Evolutionary conservation across 2,888 invertebrate species (phyloP).

Genomic region (Cynaeus angustus): DNA sequence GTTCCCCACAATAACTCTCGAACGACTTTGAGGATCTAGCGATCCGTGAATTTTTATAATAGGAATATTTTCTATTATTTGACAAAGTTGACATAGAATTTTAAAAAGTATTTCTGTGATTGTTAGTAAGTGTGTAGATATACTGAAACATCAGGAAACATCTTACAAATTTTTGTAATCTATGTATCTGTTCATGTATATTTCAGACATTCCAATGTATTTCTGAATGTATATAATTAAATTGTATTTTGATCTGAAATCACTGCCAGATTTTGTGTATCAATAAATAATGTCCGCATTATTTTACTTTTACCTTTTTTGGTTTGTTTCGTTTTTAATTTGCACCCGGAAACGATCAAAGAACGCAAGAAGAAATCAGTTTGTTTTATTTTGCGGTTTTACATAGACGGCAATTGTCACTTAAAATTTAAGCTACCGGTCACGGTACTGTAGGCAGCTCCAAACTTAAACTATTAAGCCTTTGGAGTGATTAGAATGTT

Average conservation of each 20-base stretch:
- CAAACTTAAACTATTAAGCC: too few relatives aligned
- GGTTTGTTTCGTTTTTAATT: constrained; percentile 22
- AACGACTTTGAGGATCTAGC: constrained; percentile 13
- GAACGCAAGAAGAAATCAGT: too few relatives aligned
- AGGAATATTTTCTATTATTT: constrained; percentile 46
- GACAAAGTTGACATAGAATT: constrained; percentile 53
- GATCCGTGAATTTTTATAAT: constrained; percentile 36
- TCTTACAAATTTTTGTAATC: constrained; percentile 63
- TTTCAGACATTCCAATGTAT: constrained; percentile 69
- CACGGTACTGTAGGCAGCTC: too few relatives aligned
- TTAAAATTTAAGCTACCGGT: too few relatives aligned
- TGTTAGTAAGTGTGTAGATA: constrained; percentile 68
- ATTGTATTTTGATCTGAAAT: constrained; percentile 70
- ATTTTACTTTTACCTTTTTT: constrained; percentile 46
- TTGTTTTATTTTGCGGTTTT: too few relatives aligned
- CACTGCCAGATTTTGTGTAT: constrained; percentile 70
- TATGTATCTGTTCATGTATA: constrained; percentile 67
- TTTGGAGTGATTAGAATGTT: too few relatives aligned
- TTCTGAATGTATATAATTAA: constrained; percentile 69
- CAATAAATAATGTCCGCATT: constrained; percentile 67
- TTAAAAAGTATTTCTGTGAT: constrained; percentile 68
- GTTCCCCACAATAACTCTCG: constrained; percentile 21
- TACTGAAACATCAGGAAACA: constrained; percentile 56
- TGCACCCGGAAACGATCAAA: neutral
- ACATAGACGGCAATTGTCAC: too few relatives aligned